Evolutionary conservation across 2,888 invertebrate genomes (phyloP).

Genomic region (Synanthedon vespiformis): DNA sequence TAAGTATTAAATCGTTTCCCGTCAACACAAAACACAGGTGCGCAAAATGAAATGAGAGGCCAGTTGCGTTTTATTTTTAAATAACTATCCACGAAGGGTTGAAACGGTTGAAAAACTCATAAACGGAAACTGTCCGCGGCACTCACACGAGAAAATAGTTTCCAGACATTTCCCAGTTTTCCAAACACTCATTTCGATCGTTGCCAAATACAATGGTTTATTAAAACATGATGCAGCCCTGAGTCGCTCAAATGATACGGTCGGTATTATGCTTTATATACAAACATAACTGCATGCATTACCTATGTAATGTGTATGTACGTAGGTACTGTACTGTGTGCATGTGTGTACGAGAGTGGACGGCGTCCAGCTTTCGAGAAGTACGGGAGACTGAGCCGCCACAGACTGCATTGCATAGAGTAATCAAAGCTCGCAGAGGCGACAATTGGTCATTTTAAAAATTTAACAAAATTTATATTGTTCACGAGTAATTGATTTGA

Average conservation of each 20-base stretch:
- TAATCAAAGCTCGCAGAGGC: constrained; percentile 1
- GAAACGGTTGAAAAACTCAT: constrained; percentile 14
- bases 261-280: constrained; percentile 19
- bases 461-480: too few relatives aligned
- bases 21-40: not conserved
- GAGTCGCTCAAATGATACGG: constrained; percentile 40
- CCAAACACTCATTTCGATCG: constrained; percentile 66
- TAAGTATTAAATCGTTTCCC: constrained; percentile 1
- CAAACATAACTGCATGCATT: constrained; percentile 11
- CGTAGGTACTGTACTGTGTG: constrained; percentile 10
- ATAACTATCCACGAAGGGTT: too few relatives aligned
- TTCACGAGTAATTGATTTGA: too few relatives aligned
- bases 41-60: constrained; percentile 1
- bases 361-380: constrained; percentile 58
- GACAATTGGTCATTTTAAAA: not conserved
- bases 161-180: constrained; percentile 45
- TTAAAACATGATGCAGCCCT: constrained; percentile 53
- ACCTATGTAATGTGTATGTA: constrained; percentile 13
- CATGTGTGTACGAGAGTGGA: constrained; percentile 48
- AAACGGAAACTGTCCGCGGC: constrained; percentile 22
- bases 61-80: too few relatives aligned
- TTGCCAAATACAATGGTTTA: constrained; percentile 68
- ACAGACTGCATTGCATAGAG: constrained; percentile 37
- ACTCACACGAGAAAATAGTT: constrained; percentile 29
- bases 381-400: constrained; percentile 43